Base-by-base conservation (phyloP, 2,113 vertebrate genomes). In the Rousettus leschenaultii region DNA sequence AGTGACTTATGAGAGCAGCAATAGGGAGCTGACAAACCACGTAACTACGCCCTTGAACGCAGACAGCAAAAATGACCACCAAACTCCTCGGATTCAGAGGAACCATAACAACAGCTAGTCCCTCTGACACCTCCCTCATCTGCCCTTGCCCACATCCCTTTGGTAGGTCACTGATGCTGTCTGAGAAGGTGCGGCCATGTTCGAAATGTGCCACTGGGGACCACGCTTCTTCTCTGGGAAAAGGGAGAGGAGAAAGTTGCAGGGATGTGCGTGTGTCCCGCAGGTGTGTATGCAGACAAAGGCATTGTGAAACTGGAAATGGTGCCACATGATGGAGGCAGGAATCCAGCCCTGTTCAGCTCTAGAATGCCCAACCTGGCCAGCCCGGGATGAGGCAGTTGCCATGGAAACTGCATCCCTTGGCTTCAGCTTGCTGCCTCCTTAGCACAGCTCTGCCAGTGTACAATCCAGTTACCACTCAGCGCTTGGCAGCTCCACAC, bases 351-450 rank as follows among this genome's bases (percentile, higher is more conserved):
- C 14, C 90, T 48, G 63, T 15, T 95, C 45, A 80, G 77, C 38
- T 94, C 61, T 66, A 83, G 86, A 82, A 70, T 15, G 21, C 43
- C 86, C 63, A 89, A 13, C 68, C 75, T 88, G 59, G 71, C 18
- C 82, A 82, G 85, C 71, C 7, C 13, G 73, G 71, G 79, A 90
- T 84, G 59, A 1, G 74, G 30, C 33, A 30, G 95, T 96, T 96
- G 53, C 88, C 55, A 57, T 86, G 77, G 97, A 68, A 92, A 98
- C 80, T 59, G 48, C 75, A 95, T 90, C 84, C 75, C 55, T 94
- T 82, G 82, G 75, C 55, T 89, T 88, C 28, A 24, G 65, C 48
- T n/a, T 4, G 3, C 63, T 71, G 68, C 26, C 35, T 85, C 73
- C 48, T 94, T 57, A 51, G 45, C 73, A 63, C 24, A 68, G 87